Conservation (phyloP, 2,888 invertebrate genomes). For the Oxyteleia sp. region DNA sequence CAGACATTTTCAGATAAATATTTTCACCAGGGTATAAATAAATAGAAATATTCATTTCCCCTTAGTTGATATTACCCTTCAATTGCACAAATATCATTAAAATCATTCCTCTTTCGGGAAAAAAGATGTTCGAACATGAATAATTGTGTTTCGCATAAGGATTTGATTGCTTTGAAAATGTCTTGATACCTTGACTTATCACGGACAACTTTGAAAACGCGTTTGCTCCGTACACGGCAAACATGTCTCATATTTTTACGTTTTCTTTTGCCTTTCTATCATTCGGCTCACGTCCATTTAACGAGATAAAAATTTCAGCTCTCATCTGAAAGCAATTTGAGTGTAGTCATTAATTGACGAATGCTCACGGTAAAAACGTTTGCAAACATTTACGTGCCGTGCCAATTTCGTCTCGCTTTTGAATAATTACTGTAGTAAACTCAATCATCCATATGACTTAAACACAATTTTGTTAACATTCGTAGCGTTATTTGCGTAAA, state of each 20-base stretch:
- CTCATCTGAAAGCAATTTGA: constrained; percentile 40
- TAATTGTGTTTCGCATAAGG: background rate
- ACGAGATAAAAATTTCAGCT: constrained; percentile 41
- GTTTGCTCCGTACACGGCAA: background rate
- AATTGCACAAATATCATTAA: too few species aligned
- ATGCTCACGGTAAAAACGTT: constrained; percentile 19
- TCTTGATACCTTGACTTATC: background rate
- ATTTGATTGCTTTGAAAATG: background rate
- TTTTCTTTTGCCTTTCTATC: constrained; percentile 4
- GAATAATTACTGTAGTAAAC: constrained; percentile 38
- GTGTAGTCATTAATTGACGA: constrained; percentile 45
- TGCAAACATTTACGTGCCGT: constrained; percentile 36
- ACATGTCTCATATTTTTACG: constrained; percentile 17
- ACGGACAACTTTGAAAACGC: background rate
- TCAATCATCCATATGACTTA: constrained; percentile 33
- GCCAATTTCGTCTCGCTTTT: constrained; percentile 31
- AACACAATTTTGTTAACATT: constrained; percentile 37
- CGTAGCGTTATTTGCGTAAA: constrained; percentile 26
- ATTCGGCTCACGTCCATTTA: constrained; percentile 24
- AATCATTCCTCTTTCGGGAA: too few species aligned
- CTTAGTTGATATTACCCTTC: too few species aligned
- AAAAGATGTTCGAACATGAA: too few species aligned
- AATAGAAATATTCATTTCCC: too few species aligned
- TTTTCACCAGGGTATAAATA: too few species aligned
- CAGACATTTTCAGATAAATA: too few species aligned